Conservation (phyloP, 2,113 vertebrate genomes). For the Ia io region DNA sequence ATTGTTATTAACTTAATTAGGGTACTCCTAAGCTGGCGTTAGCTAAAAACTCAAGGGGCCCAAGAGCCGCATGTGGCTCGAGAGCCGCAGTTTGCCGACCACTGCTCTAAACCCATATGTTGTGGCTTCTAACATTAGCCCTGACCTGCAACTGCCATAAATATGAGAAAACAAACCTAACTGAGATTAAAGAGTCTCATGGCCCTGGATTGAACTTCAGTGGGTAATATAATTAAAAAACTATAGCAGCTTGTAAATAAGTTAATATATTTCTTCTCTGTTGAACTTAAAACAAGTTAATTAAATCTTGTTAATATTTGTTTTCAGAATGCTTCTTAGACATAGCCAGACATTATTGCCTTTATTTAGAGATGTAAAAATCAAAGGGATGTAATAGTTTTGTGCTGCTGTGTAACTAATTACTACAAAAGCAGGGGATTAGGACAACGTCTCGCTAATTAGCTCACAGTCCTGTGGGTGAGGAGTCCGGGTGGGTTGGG, state of each 20-base stretch:
- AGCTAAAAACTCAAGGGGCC: too few species aligned
- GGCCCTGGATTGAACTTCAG: not conserved
- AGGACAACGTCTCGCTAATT: not conserved
- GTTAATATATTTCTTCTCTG: not conserved
- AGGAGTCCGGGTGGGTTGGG: not conserved
- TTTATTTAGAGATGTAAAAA: conserved; percentile 33
- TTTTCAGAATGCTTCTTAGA: conserved; percentile 15
- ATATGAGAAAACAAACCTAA: not conserved
- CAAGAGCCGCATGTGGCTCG: too few species aligned
- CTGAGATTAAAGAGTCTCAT: not conserved
- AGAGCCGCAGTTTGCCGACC: too few species aligned
- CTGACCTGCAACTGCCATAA: not conserved
- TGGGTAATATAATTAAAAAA: not conserved
- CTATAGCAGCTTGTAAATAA: not conserved
- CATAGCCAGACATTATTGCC: not conserved
- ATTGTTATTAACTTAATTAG: too few species aligned
- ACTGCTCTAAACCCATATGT: not conserved
- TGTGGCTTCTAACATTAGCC: conserved; percentile 31
- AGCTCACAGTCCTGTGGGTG: not conserved
- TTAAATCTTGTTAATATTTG: conserved; percentile 21
- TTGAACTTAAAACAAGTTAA: conserved; percentile 7
- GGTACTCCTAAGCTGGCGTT: too few species aligned
- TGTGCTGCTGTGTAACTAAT: not conserved
- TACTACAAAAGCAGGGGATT: not conserved
- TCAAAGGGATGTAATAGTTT: not conserved